Evolutionary conservation across 2,888 invertebrate species (phyloP).

Genomic region (Drosophila parthenogenetica): DNA sequence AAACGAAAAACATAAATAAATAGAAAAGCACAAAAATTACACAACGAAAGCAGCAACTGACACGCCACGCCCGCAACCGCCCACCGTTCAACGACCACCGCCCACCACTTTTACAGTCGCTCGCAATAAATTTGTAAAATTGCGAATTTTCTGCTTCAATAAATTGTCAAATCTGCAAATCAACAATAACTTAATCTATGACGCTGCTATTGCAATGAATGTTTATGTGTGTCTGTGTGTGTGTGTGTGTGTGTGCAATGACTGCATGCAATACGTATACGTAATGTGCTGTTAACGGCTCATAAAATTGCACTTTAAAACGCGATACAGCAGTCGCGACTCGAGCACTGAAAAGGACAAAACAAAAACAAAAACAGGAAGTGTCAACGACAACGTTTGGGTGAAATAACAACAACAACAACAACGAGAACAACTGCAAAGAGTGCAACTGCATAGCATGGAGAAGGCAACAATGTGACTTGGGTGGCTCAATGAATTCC

Average conservation of each 20-base stretch:
- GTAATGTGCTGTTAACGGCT: conserved; percentile 71
- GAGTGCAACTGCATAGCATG: conserved; percentile 21
- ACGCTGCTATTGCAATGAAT: conserved; percentile 18
- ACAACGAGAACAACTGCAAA: conserved; percentile 17
- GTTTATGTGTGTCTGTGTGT: conserved; percentile 2
- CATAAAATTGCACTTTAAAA: conserved; percentile 76
- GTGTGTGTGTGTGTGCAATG: background rate
- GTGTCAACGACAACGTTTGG: conserved; percentile 60
- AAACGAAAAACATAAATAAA: conserved; percentile 23
- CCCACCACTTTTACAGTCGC: conserved; percentile 7
- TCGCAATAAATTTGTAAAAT: conserved; percentile 72
- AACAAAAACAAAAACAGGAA: conserved; percentile 73
- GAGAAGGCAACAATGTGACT: conserved; percentile 17
- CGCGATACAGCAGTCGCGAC: conserved; percentile 49
- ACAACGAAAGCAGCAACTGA: conserved; percentile 21
- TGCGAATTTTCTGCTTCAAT: conserved; percentile 66
- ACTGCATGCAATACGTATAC: conserved; percentile 50
- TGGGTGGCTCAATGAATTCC: conserved; percentile 22
- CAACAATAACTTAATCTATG: conserved; percentile 64
- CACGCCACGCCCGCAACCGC: conserved; percentile 22
- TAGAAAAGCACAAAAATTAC: conserved; percentile 18
- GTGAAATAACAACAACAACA: conserved; percentile 37
- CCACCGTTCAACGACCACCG: no score
- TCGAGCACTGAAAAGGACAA: conserved; percentile 42
- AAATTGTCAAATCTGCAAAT: conserved; percentile 75